Evolutionary conservation across 2,113 vertebrate genomes (phyloP).

Genomic region (Gulo gulo): DNA sequence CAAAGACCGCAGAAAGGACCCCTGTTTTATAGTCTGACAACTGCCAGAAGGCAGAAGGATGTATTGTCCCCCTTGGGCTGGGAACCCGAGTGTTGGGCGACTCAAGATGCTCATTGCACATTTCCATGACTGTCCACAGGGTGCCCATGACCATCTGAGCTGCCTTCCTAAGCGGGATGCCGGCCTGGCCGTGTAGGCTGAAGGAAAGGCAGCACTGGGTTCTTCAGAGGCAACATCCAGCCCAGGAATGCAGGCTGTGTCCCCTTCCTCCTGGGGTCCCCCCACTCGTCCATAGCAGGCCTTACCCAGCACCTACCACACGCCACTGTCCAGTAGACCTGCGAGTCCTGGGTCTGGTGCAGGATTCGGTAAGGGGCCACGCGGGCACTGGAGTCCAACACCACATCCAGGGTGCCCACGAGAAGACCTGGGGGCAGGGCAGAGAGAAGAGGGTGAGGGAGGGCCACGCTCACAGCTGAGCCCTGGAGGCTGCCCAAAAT

Average conservation of each 20-base stretch:
- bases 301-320: conserved; percentile 86
- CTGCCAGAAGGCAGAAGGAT: not conserved
- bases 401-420: conserved; percentile 96
- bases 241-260: not conserved
- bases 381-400: conserved; percentile 96
- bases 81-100: not conserved
- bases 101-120: too few relatives aligned
- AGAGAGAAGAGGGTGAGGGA: conserved; percentile 31
- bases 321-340: conserved; percentile 96
- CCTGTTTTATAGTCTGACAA: not conserved
- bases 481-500: accelerated
- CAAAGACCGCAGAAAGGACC: not conserved
- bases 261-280: accelerated
- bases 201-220: too few relatives aligned
- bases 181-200: not conserved
- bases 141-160: not conserved
- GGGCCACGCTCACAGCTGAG: not conserved
- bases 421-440: conserved; percentile 87
- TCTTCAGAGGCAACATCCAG: not conserved
- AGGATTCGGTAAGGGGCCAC: conserved; percentile 97
- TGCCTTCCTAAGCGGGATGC: not conserved
- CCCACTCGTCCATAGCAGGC: not conserved
- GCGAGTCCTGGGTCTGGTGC: conserved; percentile 95
- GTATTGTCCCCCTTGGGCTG: not conserved
- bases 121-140: not conserved